Percentiles rank a stretch among this genome's conserved stretches.
These are phyloP conservation scores for Lates japonicus DNA, from an alignment of 2,797 vertebrate genomes.

Conservation along the genomic window DNA sequence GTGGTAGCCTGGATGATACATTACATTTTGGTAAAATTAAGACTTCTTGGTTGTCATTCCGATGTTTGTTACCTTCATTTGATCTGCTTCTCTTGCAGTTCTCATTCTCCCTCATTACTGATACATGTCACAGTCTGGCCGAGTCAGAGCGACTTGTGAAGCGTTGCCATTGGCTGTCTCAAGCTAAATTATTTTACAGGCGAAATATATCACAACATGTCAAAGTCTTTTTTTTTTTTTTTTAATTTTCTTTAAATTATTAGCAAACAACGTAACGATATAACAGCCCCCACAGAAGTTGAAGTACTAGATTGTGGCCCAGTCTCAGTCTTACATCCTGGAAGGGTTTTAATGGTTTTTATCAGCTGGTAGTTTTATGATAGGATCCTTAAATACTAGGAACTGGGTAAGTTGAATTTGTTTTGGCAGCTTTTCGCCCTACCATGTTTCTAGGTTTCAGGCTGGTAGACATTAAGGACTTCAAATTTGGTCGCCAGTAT, in stretches of 20 bases:
- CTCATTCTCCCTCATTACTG: conserved; percentile 70
- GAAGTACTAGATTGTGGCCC: neutral
- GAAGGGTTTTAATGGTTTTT: neutral
- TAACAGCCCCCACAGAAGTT: neutral
- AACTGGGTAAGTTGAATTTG: too few relatives aligned
- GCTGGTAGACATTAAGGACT: neutral
- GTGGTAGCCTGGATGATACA: too few relatives aligned
- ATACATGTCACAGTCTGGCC: conserved; percentile 15
- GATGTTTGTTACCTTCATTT: conserved; percentile 51
- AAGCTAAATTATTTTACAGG: neutral
- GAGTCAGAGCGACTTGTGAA: neutral
- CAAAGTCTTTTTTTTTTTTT: neutral
- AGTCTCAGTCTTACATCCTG: too few relatives aligned
- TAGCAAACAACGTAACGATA: neutral
- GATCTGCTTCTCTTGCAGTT: conserved; percentile 39
- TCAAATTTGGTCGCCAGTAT: neutral
- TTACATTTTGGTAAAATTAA: neutral
- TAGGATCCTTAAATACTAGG: neutral
- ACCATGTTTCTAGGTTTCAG: neutral
- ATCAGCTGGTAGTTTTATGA: neutral
- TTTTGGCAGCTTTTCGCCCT: neutral
- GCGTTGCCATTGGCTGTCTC: neutral
- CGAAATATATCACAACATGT: neutral
- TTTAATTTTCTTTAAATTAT: neutral
- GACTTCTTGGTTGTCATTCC: neutral